phyloP scores from a whole-genome alignment of 2,888 invertebrate species.

The Drosophila villosipedis region DNA sequence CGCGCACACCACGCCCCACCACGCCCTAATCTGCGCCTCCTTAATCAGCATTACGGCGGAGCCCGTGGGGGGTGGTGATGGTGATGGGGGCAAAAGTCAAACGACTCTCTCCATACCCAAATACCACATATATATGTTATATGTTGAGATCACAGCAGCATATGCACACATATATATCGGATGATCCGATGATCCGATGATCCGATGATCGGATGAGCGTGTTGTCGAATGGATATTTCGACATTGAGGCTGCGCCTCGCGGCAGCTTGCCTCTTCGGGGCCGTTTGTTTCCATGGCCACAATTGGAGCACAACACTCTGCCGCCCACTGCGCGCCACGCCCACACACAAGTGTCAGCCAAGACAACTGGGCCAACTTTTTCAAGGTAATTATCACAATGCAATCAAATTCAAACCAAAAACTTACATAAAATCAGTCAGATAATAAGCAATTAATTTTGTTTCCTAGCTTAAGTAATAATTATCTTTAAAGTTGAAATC shows the following conservation, averaged over 20 bases:
- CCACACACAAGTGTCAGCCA: slow-evolving; percentile 44
- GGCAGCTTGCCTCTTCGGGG: slow-evolving; percentile 7
- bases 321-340: slow-evolving; percentile 48
- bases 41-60: background rate
- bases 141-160: slow-evolving; percentile 3
- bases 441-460: background rate
- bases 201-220: slow-evolving; percentile 1
- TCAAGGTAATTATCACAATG: slow-evolving; percentile 66
- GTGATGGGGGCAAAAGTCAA: slow-evolving; percentile 12
- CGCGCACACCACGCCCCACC: slow-evolving; percentile 5
- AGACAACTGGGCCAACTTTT: slow-evolving; percentile 54
- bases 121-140: slow-evolving; percentile 4
- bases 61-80: background rate
- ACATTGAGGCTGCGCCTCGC: slow-evolving; percentile 23
- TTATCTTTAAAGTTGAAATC: background rate
- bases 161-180: slow-evolving; percentile 5
- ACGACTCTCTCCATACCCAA: slow-evolving; percentile 25
- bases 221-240: slow-evolving; percentile 24
- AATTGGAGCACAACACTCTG: slow-evolving; percentile 10
- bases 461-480: background rate
- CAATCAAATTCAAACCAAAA: background rate
- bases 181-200: background rate
- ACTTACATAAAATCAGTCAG: background rate
- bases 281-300: background rate
- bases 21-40: background rate